A percentile compares a stretch with the other conserved stretches of the same genome.
Evolutionary conservation across 2,797 vertebrate genomes (phyloP).

Genomic region (Sciaenops ocellatus): DNA sequence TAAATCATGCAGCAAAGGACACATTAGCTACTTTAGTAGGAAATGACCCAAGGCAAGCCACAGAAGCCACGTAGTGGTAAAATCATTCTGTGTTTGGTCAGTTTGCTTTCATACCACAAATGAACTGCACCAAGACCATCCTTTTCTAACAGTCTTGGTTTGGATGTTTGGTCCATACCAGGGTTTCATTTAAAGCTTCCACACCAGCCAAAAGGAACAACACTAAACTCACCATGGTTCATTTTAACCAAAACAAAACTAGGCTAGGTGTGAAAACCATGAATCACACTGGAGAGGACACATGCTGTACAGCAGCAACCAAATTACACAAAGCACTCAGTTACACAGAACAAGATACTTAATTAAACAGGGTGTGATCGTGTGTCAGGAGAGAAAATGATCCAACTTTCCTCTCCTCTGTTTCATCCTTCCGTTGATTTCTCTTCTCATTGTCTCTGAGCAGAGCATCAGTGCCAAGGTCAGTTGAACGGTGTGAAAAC

Average conservation of each 20-base stretch:
- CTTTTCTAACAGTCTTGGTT: too few relatives aligned
- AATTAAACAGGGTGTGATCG: conserved; percentile 2
- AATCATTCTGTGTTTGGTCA: too few relatives aligned
- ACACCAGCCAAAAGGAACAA: too few relatives aligned
- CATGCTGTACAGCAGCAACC: background rate
- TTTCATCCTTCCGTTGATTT: conserved; percentile 9
- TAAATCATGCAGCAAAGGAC: background rate
- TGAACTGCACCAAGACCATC: too few relatives aligned
- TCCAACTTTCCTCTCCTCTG: conserved; percentile 1
- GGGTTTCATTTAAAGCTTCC: too few relatives aligned
- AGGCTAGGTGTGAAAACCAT: too few relatives aligned
- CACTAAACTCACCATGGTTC: too few relatives aligned
- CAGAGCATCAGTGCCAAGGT: conserved; percentile 45
- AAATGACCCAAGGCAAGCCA: background rate
- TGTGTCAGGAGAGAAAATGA: background rate
- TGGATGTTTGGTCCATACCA: too few relatives aligned
- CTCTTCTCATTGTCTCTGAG: conserved; percentile 23
- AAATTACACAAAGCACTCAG: conserved; percentile 11
- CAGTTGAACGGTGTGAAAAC: conserved; percentile 42
- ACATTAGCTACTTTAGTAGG: background rate
- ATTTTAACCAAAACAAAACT: too few relatives aligned
- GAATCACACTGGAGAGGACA: background rate
- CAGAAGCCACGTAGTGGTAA: background rate
- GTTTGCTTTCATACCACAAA: too few relatives aligned
- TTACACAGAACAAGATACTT: conserved; percentile 7